Evolutionary conservation across 1,140 invertebrate species (phyloP), one percentile per base, ranked within the genome.

Genomic region (Drosophila nigromelanica): DNA sequence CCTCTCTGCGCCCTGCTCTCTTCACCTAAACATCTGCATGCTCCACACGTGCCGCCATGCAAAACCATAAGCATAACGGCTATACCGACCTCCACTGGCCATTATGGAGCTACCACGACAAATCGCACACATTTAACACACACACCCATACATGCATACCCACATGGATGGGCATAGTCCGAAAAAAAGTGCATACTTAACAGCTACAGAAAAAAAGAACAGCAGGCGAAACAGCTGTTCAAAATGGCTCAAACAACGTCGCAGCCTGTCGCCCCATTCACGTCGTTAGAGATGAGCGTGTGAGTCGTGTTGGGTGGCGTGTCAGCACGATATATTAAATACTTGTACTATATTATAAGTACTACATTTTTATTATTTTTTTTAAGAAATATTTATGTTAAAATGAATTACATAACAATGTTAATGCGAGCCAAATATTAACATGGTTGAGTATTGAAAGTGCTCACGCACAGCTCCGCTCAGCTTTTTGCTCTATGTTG

Each of bases 51-150:
- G 78, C 75, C 72, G 78, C 83, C 83, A 87, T 73, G 82, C 82
- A 89, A 89, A 82, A 87, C 74, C 82, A 86, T 87, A 87, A 82
- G 78, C 75, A 87, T 87, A 73, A 89, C 75, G 75, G 67, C 21
- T 50, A 40, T 69, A 43, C 58, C 69, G 58, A 63, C 73, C 51
- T 52, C 73, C 61, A 83, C 66, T 69, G 73, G 78, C 82, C 82
- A 87, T 89, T 87, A 86, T 82, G 81, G 78, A 87, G 75, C 83
- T 76, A 64, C 81, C 75, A 86, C 81, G 81, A 86, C 82, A 86
- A 86, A 87, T 86, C 75, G 82, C 82, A 86, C 76, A 86, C 81
- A 86, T 86, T 86, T 86, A 86, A 82, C 81, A 87, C 78, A 76
- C 75, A 78, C 71, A 81, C n/a, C n/a, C 63, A 52, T 55, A 62